Percentiles rank a stretch among this genome's conserved stretches.
phyloP scores from a whole-genome alignment of 2,888 invertebrate genomes.

The Oligia strigilis region DNA sequence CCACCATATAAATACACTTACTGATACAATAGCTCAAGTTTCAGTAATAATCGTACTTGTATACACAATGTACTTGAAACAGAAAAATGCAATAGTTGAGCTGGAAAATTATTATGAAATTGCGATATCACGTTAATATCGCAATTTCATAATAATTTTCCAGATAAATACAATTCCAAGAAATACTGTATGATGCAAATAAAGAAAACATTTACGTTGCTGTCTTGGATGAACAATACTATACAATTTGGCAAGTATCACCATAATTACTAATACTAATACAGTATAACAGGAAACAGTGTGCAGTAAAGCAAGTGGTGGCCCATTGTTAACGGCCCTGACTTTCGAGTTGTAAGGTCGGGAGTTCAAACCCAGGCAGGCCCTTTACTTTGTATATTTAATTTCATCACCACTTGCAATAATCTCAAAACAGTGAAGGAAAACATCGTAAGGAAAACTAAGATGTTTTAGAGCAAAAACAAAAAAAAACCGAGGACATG shows the following conservation, averaged over 20 bases:
- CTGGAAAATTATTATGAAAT: too few relatives aligned
- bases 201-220: not conserved
- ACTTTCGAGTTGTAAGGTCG: too few relatives aligned
- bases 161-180: not conserved
- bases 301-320: too few relatives aligned
- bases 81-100: not conserved
- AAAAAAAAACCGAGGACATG: too few relatives aligned
- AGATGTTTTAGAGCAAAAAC: too few relatives aligned
- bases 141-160: constrained; percentile 7
- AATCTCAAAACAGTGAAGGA: too few relatives aligned
- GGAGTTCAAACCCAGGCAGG: too few relatives aligned
- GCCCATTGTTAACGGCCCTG: too few relatives aligned
- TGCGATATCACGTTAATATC: not conserved
- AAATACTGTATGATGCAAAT: constrained; percentile 14
- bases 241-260: not conserved
- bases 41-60: not conserved
- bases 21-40: not conserved
- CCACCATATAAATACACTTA: not conserved
- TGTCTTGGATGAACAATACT: not conserved
- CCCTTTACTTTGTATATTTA: too few relatives aligned
- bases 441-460: too few relatives aligned
- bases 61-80: not conserved
- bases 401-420: too few relatives aligned
- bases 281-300: too few relatives aligned
- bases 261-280: not conserved